Base-by-base conservation (phyloP, 2,888 invertebrate species). In the Eupithecia subumbrata region DNA sequence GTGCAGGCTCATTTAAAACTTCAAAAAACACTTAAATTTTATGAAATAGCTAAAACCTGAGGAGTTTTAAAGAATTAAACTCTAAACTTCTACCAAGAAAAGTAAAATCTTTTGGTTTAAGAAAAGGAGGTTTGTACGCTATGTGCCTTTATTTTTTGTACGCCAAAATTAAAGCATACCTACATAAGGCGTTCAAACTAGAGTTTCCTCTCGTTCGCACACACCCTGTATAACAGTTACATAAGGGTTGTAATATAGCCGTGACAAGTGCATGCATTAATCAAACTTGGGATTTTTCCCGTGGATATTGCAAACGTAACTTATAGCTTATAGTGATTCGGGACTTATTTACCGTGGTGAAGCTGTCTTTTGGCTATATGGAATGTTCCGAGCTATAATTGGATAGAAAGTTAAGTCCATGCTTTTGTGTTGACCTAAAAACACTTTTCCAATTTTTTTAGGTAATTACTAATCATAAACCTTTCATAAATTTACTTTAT, bases 241-340 rank as follows among this genome's bases (percentile, higher is more conserved):
- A 87, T 86, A 87, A 82, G 88, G 88, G 87, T 87, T 86, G 85
- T 87, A 92, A 93, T 93, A 92, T 92, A 91, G 91, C 91, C 89
- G 92, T 89, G 92, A 92, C 93, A 89, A 87, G 84, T 81, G 91
- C 89, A 92, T 91, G 93, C 94, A 94, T 94, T 94, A 92, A 94
- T 94, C 94, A 94, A 93, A 93, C 80, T 82, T 85, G 81, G 85
- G 89, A 87, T 89, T 89, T 89, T 89, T 87, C 89, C 75, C 64
- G 77, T 83, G 89, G 90, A 92, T 94, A 94, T 94, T 93, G 88
- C 90, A 85, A 86, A 85, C 84, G 86, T 82, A 79, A 82, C 78
- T 79, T 82, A 82, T 76, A 76, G 78, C 56, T 69, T 52, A 60
- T 11, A 43, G 67, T 43, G 60, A 40, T 40, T 43, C 56, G 69